Conservation (phyloP, 2,113 vertebrate species). For the Elephantulus edwardii region DNA sequence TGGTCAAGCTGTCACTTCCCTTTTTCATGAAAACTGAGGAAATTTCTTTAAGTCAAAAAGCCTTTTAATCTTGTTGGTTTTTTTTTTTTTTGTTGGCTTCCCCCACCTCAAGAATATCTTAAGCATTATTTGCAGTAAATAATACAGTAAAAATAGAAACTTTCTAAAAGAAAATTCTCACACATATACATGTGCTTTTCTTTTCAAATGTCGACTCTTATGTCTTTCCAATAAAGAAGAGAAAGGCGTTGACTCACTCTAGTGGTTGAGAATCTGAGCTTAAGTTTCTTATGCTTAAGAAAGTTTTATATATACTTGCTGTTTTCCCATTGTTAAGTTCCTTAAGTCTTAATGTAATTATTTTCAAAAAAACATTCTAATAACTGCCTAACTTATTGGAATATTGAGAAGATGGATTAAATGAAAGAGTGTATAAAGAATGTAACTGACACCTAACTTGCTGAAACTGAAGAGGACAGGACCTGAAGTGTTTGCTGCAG, state of each 20-base stretch:
- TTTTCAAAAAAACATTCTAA: neutral
- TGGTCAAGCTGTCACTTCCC: neutral
- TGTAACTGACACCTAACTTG: neutral
- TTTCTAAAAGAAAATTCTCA: neutral
- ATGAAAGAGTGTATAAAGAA: neutral
- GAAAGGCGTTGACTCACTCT: neutral
- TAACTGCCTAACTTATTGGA: neutral
- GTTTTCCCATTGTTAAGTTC: neutral
- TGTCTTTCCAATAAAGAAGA: neutral
- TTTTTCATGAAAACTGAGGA: neutral
- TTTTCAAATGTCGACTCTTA: neutral
- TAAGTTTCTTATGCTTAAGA: neutral
- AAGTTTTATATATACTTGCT: neutral
- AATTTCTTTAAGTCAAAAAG: neutral
- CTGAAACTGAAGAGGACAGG: too few relatives aligned
- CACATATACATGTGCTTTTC: neutral
- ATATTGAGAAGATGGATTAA: neutral
- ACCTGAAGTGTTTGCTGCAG: too few relatives aligned
- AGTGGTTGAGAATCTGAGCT: neutral
- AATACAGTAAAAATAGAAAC: neutral
- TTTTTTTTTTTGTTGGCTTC: neutral
- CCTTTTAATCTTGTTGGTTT: neutral
- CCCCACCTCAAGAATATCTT: slow-evolving; percentile 18
- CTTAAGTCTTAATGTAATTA: neutral
- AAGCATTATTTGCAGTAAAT: slow-evolving; percentile 22